Evolutionary conservation across 2,113 vertebrate genomes (phyloP).

Genomic region (Phyllopteryx taeniolatus): DNA sequence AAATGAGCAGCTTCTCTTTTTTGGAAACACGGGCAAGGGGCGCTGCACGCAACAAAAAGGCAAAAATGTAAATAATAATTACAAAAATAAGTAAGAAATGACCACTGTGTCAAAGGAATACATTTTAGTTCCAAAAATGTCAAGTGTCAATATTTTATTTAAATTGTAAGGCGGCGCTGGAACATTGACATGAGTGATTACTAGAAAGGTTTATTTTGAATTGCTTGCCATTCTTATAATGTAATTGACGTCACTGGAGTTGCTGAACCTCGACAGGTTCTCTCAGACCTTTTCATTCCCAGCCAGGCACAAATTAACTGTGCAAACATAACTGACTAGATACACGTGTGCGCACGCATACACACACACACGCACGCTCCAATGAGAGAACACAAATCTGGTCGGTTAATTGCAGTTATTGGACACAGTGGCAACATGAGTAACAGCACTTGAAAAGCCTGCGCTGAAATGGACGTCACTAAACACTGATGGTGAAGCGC

Average conservation of each 20-base stretch:
- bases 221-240: neutral
- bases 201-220: neutral
- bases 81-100: neutral
- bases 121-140: neutral
- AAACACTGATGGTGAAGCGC: neutral
- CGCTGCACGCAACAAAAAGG: too few species aligned
- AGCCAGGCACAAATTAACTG: constrained; percentile 4
- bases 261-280: neutral
- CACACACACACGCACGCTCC: neutral
- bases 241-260: constrained; percentile 10
- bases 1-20: too few species aligned
- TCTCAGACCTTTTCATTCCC: constrained; percentile 3
- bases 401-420: constrained; percentile 6
- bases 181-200: constrained; percentile 4
- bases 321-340: neutral
- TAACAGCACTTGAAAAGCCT: neutral
- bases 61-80: too few species aligned
- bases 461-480: neutral
- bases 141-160: neutral
- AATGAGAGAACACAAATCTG: neutral
- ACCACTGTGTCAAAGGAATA: neutral
- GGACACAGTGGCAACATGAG: neutral
- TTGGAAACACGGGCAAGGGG: too few species aligned
- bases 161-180: too few species aligned
- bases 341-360: neutral